Conservation (phyloP, 2,888 invertebrate genomes). For the Nasonovia ribisnigri region DNA sequence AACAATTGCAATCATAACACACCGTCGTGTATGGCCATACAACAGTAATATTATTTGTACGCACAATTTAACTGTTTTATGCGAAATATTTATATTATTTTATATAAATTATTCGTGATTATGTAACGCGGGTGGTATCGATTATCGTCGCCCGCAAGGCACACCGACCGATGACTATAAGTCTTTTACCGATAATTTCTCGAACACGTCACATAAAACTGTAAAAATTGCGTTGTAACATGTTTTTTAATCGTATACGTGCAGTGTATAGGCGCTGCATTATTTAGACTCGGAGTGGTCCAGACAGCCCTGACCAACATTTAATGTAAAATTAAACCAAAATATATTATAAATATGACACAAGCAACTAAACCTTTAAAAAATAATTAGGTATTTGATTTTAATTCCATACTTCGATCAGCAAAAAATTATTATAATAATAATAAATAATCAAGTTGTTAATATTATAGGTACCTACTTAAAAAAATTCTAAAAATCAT, state of each 20-base stretch:
- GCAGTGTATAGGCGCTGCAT: background rate
- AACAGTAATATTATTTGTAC: background rate
- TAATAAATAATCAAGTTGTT: no score
- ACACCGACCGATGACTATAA: background rate
- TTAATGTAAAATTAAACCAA: no score
- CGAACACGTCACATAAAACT: background rate
- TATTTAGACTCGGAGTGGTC: background rate
- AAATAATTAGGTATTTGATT: no score
- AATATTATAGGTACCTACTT: no score
- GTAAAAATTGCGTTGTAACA: background rate
- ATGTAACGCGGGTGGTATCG: background rate
- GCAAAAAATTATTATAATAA: no score
- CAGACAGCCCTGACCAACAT: background rate
- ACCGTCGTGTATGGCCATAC: background rate
- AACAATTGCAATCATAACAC: background rate
- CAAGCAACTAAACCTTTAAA: no score
- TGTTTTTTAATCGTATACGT: background rate
- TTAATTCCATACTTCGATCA: no score
- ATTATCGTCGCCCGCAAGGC: background rate
- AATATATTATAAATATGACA: no score
- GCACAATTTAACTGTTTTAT: background rate
- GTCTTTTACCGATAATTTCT: background rate
- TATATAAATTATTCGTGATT: background rate
- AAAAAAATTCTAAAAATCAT: no score
- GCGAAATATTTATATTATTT: background rate